Base-by-base conservation (phyloP, 2,888 invertebrate genomes). In the Tiliacea aurago region DNA sequence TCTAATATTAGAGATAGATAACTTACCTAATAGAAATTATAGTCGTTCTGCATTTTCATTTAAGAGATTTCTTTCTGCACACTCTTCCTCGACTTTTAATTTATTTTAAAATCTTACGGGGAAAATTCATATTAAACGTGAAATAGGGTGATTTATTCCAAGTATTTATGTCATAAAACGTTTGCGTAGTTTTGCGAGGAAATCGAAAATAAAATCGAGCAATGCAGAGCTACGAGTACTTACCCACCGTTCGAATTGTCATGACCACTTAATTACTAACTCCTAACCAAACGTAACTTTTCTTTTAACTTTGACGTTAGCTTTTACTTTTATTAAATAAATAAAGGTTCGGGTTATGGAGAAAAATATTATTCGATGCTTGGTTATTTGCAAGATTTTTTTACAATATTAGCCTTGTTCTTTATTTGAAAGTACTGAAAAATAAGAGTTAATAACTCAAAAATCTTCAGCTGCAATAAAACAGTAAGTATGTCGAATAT, bases 271-370 rank as follows among this genome's bases (percentile, higher is more conserved):
- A 37, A 49, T 37, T 28, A n/a, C 47, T 61, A 55, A 55, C 59
- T 67, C 7, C 13, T 15, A 49, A 33, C 51, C 15, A 23, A 23
- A 47, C 23, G 37, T 13, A 65, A 75, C 47, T 67, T 76, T 59
- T n/a, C 51, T 61, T 41, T 47, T 53, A 76, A 75, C 76, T 53
- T 66, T 41, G 73, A 73, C 74, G 76, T 63, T 63, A 28, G 33
- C 51, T n/a, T 59, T 76, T 75, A 59, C 45, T n/a, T 75, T 45
- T 58, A 47, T 37, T 37, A n/a, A 33, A 55, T 47, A 49, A 47
- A 28, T 72, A 37, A 37, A 37, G 37, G 45, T 64, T 43, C 37
- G 37, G 2, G n/a, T 13, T n/a, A n/a, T n/a, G n/a, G n/a, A n/a
- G n/a, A n/a, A n/a, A n/a, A n/a, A n/a, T n/a, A n/a, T n/a, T n/a